Evolutionary conservation across 2,113 vertebrate species (phyloP).

Genomic region (Crotophaga sulcirostris): DNA sequence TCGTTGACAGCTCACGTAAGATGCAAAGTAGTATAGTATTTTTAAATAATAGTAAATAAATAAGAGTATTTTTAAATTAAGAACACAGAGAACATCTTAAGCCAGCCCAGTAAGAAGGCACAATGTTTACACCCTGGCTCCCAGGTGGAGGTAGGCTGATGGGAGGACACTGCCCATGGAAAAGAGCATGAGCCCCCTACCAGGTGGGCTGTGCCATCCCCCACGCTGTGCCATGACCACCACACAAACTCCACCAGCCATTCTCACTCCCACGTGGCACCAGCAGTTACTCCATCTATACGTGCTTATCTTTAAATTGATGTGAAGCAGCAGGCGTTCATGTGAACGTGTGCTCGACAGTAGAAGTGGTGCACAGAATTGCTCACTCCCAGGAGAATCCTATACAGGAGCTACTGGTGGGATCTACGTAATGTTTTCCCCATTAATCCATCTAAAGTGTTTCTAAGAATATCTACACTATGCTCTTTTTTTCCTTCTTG

Average conservation of each 20-base stretch:
- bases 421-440: background rate
- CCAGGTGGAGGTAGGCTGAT: background rate
- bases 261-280: background rate
- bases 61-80: background rate
- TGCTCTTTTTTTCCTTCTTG: background rate
- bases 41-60: too few species aligned
- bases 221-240: rapidly evolving
- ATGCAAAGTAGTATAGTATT: background rate
- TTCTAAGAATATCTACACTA: background rate
- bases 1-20: background rate
- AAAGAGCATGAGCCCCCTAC: rapidly evolving
- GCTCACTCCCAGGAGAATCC: background rate
- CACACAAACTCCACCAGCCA: background rate
- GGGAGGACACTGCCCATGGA: background rate
- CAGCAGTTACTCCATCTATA: background rate
- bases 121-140: background rate
- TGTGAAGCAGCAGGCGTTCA: background rate
- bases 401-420: rapidly evolving
- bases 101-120: rapidly evolving
- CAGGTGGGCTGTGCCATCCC: background rate
- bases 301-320: background rate
- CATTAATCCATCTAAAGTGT: background rate
- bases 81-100: background rate
- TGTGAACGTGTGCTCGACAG: background rate
- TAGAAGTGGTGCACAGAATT: background rate